Evolutionary conservation across 2,888 invertebrate species (phyloP).

Genomic region (Encarsia formosa): DNA sequence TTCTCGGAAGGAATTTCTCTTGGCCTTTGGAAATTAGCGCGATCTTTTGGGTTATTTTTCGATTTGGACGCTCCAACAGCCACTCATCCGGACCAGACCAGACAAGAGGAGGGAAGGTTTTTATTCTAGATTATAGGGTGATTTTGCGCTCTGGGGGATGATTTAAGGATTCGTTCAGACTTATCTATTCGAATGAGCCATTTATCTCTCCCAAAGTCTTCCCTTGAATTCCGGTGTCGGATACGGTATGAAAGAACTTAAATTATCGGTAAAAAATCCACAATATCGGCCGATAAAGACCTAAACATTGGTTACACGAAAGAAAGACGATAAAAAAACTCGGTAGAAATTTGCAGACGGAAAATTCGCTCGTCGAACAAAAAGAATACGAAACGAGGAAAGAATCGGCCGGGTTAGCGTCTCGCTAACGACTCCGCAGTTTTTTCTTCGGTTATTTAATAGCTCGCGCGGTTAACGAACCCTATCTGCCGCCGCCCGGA

Average conservation of each 20-base stretch:
- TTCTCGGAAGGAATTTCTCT: neutral
- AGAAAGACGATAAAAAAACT: too few relatives aligned
- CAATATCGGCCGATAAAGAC: neutral
- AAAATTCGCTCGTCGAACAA: neutral
- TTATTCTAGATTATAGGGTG: too few relatives aligned
- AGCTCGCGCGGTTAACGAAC: slow-evolving; percentile 4
- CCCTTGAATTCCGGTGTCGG: too few relatives aligned
- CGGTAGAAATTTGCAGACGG: neutral
- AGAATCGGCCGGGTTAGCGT: neutral
- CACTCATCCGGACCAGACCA: too few relatives aligned
- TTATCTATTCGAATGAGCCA: too few relatives aligned
- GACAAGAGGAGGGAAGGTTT: too few relatives aligned
- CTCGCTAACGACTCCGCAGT: neutral
- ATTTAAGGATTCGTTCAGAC: too few relatives aligned
- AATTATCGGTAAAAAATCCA: too few relatives aligned
- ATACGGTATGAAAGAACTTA: too few relatives aligned
- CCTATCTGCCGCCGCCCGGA: neutral
- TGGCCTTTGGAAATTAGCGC: slow-evolving; percentile 1
- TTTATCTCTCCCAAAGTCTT: too few relatives aligned
- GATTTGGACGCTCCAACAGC: neutral
- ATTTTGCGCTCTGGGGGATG: too few relatives aligned
- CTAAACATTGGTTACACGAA: too few relatives aligned
- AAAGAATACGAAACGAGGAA: neutral
- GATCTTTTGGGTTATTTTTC: neutral
- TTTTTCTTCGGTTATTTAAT: slow-evolving; percentile 10